These are phyloP conservation scores for Leptinotarsa peninsularis DNA, from an alignment of 2,888 invertebrate species.

Conservation along the genomic window DNA sequence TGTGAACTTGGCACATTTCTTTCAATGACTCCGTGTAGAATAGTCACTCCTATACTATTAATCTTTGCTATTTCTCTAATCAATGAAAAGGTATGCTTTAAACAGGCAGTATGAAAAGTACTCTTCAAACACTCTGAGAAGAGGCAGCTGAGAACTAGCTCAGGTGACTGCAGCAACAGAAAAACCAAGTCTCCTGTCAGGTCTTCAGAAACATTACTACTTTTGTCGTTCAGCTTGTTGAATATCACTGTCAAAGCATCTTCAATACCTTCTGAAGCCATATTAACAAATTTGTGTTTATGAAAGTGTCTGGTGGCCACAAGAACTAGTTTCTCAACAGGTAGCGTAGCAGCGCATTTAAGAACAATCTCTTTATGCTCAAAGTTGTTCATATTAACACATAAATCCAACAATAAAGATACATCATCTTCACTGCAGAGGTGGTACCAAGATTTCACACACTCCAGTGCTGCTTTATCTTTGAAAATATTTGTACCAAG, in stretches of 20 bases:
- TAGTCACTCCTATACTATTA: slow-evolving; percentile 51
- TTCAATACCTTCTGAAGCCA: slow-evolving; percentile 49
- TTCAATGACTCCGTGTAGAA: slow-evolving; percentile 48
- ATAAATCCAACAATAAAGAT: slow-evolving; percentile 51
- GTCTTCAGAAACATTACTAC: slow-evolving; percentile 39
- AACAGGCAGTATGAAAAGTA: slow-evolving; percentile 47
- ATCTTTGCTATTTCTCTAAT: slow-evolving; percentile 52
- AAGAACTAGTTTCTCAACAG: slow-evolving; percentile 48
- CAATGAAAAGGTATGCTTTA: slow-evolving; percentile 47
- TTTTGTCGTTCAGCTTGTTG: slow-evolving; percentile 53
- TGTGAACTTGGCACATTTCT: slow-evolving; percentile 45
- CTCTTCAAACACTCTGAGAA: slow-evolving; percentile 58
- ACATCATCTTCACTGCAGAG: slow-evolving; percentile 58
- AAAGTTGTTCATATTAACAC: slow-evolving; percentile 43
- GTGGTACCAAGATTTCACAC: slow-evolving; percentile 53
- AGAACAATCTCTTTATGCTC: slow-evolving; percentile 53
- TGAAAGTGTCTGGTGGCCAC: slow-evolving; percentile 55
- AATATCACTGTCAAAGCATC: slow-evolving; percentile 52
- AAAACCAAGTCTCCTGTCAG: slow-evolving; percentile 54
- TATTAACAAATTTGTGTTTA: slow-evolving; percentile 51
- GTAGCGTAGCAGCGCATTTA: slow-evolving; percentile 57
- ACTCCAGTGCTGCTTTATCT: slow-evolving; percentile 52
- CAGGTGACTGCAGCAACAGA: slow-evolving; percentile 59
- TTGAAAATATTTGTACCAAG: slow-evolving; percentile 56
- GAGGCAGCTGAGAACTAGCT: slow-evolving; percentile 51